These are phyloP conservation scores for Odontophorus gujanensis DNA, from an alignment of 2,113 vertebrate species.

Conservation along the genomic window DNA sequence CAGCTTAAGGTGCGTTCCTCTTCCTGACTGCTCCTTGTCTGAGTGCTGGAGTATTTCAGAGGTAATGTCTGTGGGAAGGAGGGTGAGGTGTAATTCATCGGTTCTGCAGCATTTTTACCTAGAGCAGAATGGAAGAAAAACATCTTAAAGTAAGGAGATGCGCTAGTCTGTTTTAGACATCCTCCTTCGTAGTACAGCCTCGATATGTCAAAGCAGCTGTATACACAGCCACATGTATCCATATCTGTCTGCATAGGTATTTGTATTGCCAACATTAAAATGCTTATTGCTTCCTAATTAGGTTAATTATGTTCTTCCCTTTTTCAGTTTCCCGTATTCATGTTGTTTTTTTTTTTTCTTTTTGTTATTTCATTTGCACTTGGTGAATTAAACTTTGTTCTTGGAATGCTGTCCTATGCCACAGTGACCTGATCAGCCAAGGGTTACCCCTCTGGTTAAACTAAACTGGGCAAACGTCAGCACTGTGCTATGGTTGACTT, in stretches of 20 bases:
- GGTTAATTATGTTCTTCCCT: fast-evolving
- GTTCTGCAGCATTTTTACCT: neutral
- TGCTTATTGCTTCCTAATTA: neutral
- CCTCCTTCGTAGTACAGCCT: fast-evolving
- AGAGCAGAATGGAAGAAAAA: neutral
- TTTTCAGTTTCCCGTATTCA: neutral
- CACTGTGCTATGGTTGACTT: neutral
- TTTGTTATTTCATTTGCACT: neutral
- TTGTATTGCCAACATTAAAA: neutral
- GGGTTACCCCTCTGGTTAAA: neutral
- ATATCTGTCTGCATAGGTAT: too few relatives aligned
- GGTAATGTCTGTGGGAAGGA: neutral
- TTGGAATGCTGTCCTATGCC: neutral
- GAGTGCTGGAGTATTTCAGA: neutral
- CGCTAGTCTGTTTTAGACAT: neutral
- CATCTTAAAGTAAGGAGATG: neutral
- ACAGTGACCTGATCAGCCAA: neutral
- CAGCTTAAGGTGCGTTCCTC: neutral
- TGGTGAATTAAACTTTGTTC: neutral
- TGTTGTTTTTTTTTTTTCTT: neutral
- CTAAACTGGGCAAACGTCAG: neutral
- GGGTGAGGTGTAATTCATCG: neutral
- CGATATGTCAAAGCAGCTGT: neutral
- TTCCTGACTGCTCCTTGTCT: neutral
- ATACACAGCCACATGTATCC: neutral